Evolutionary conservation across 2,888 invertebrate genomes (phyloP), one percentile per base, ranked within the genome.

Genomic region (Polyommatus iphigenia): DNA sequence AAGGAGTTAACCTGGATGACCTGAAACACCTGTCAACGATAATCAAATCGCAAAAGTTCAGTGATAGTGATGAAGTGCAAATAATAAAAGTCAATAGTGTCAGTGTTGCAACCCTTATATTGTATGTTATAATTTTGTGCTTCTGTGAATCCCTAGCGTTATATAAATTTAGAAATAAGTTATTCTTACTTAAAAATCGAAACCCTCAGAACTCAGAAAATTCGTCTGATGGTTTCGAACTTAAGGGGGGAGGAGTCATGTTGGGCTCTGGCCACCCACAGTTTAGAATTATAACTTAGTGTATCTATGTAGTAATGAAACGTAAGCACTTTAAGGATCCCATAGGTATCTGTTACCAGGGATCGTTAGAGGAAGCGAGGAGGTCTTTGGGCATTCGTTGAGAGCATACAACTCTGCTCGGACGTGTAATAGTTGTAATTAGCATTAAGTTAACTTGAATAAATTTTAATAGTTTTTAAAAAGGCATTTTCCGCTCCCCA

Each of bases 221-320:
- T 76, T 76, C 57, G 50, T 75, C 76, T 41, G 41, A 77, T 41
- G 67, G 76, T 77, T 67, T n/a, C 67, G 67, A 77, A 77, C 67
- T 77, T 77, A 77, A 67, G 76, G 76, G 59, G 76, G 76, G 76
- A 76, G 76, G 76, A 76, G 76, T 76, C 36, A 76, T 76, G 41
- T 46, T 36, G 62, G 76, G 36, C 36, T 18, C 41, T 20, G 24
- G 59, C 20, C n/a, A 15, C 6, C 36, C 36, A 32, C 32, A 32
- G 5, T 32, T 36, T 6, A 24, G 24, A 24, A 2, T 24, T 24
- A 24, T 24, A 24, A 24, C 1, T 24, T 24, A 24, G 2, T 24
- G 24, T 24, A 24, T 24, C 24, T 24, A 24, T 1, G 24, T 2
- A 24, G 24, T 24, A 24, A 24, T 24, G 1, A 24, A 24, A 24